Base-by-base conservation (phyloP, 1,140 invertebrate genomes). In the Micrasema longulum region DNA sequence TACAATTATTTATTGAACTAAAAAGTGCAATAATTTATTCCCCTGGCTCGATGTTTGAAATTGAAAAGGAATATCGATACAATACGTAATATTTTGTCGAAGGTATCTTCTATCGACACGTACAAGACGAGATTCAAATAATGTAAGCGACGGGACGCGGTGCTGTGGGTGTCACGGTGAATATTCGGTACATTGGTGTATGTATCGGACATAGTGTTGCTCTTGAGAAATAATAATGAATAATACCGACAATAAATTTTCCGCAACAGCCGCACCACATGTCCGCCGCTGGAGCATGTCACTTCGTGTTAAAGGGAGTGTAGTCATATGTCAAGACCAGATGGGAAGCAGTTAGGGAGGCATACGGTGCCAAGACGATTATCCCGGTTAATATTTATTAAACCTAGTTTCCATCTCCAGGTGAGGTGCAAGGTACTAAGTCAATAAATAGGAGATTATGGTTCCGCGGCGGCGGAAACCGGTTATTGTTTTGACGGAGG, bases 21-120 rank as follows among this genome's bases (percentile, higher is more conserved):
- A 20, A 26, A 64, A 47, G 22, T 31, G 38, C 60, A 47, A 64
- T 64, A 64, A 64, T 20, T 31, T 47, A n/a, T 31, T 47, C 60
- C 60, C 7, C 41, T 12, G 60, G 41, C 60, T 16, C 45, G 23
- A 64, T 1, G 60, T 26, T 64, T 64, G 60, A 64, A 47, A 47
- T 31, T 7, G 26, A 7, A 31, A 31, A 31, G 3, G 26, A 31
- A 31, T 2, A 31, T 7, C 26, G 7, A 31, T 7, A 31, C 7
- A 64, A 47, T n/a, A 22, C 36, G 20, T 18, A 57, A 14, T 14
- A 57, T 14, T n/a, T n/a, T n/a, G n/a, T n/a, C n/a, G n/a, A n/a
- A n/a, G n/a, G n/a, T 31, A 31, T 7, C 26, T 31, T n/a, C 26
- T 1, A n/a, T n/a, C n/a, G n/a, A n/a, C n/a, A n/a, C n/a, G n/a